Evolutionary conservation across 35 echinoderm and acorn worm species (phyloP).

Genomic region (Diadema setosum): DNA sequence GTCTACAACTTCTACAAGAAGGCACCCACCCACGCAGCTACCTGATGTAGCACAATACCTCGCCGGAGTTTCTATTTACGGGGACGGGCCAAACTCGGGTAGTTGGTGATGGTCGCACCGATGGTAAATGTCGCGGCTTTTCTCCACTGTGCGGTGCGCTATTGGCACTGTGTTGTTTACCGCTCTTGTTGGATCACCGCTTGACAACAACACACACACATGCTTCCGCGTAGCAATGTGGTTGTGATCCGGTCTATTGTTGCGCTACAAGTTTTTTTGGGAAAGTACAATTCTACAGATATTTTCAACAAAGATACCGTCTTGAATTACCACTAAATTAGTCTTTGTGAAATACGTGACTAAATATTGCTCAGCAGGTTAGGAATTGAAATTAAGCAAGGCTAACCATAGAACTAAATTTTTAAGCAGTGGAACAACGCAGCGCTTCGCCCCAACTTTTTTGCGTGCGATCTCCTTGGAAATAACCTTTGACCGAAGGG

Average conservation of each 20-base stretch:
- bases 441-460: background rate
- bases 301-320: background rate
- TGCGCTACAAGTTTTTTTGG: background rate
- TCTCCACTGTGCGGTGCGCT: background rate
- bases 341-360: too few species aligned
- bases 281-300: too few species aligned
- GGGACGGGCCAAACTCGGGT: too few species aligned
- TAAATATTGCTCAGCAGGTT: too few species aligned
- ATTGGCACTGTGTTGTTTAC: background rate
- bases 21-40: too few species aligned
- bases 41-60: too few species aligned
- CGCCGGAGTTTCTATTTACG: too few species aligned
- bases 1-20: too few species aligned
- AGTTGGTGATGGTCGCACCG: too few species aligned
- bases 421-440: background rate
- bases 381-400: too few species aligned
- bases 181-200: background rate
- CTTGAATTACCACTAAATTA: background rate
- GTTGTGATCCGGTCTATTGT: background rate
- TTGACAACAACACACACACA: background rate
- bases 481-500: background rate
- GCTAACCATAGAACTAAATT: too few species aligned
- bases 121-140: background rate
- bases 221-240: conserved; percentile 11
- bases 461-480: background rate